phyloP scores from a whole-genome alignment of 2,888 invertebrate genomes.

The Xylota segnis region DNA sequence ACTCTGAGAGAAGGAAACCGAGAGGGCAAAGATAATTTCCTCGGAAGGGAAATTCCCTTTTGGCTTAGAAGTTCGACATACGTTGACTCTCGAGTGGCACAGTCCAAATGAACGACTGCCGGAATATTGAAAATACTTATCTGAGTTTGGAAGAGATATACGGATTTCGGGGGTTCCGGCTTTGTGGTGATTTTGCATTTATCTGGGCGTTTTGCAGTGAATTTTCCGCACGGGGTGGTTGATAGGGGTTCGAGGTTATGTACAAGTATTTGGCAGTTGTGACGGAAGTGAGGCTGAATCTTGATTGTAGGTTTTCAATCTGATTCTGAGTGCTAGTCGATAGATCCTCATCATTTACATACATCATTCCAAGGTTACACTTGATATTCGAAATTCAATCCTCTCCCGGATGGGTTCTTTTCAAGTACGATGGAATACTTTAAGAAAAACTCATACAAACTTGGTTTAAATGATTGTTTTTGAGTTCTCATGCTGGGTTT shows the following conservation, averaged over 20 bases:
- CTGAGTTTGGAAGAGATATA: slow-evolving; percentile 23
- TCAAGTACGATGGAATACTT: too few species aligned
- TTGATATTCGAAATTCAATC: too few species aligned
- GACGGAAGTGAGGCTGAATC: slow-evolving; percentile 28
- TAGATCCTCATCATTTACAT: slow-evolving; percentile 6
- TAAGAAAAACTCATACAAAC: too few species aligned
- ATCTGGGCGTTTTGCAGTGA: background rate
- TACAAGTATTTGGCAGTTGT: slow-evolving; percentile 7
- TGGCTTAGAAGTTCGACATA: slow-evolving; percentile 32
- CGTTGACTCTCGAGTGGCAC: background rate
- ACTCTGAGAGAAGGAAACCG: slow-evolving; percentile 27
- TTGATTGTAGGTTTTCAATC: slow-evolving; percentile 21
- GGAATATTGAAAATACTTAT: slow-evolving; percentile 66
- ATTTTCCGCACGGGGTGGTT: slow-evolving; percentile 43
- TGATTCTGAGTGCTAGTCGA: slow-evolving; percentile 15
- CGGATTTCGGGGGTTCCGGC: slow-evolving; percentile 51
- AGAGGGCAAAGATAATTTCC: slow-evolving; percentile 66
- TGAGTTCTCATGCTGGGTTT: too few species aligned
- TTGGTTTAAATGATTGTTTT: too few species aligned
- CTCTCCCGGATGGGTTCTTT: too few species aligned
- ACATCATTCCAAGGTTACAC: background rate
- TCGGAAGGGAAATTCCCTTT: slow-evolving; percentile 62
- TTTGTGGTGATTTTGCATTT: slow-evolving; percentile 27
- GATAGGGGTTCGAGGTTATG: slow-evolving; percentile 14
- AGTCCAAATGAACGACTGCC: slow-evolving; percentile 32